Evolutionary conservation across 2,113 vertebrate species (phyloP).

Genomic region (Okapia johnstoni): DNA sequence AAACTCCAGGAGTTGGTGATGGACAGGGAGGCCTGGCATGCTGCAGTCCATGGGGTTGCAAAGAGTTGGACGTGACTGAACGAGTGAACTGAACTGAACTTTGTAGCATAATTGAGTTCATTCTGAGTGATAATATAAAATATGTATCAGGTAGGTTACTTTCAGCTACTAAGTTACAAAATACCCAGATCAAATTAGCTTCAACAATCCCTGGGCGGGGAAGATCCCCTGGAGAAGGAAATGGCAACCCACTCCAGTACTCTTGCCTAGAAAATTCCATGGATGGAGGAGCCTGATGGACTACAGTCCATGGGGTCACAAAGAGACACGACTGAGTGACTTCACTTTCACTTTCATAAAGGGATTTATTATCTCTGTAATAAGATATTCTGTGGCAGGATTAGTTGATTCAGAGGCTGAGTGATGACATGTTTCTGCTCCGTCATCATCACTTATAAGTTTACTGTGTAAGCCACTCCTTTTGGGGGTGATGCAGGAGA

Average conservation of each 20-base stretch:
- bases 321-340: not conserved
- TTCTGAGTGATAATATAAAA: not conserved
- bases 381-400: not conserved
- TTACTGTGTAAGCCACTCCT: not conserved
- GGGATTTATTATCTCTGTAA: not conserved
- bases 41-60: not conserved
- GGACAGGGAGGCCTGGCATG: not conserved
- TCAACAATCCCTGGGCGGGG: not conserved
- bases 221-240: not conserved
- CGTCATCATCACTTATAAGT: not conserved
- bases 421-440: not conserved
- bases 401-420: not conserved
- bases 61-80: not conserved
- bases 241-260: not conserved
- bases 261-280: not conserved
- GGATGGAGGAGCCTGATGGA: not conserved
- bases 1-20: not conserved
- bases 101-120: not conserved
- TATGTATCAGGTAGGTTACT: not conserved
- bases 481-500: not conserved
- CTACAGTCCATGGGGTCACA: not conserved
- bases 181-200: not conserved
- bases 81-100: not conserved
- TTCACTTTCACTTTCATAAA: not conserved
- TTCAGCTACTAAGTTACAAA: not conserved